Evolutionary conservation across 2,797 vertebrate species (phyloP).

Genomic region (Falco biarmicus): DNA sequence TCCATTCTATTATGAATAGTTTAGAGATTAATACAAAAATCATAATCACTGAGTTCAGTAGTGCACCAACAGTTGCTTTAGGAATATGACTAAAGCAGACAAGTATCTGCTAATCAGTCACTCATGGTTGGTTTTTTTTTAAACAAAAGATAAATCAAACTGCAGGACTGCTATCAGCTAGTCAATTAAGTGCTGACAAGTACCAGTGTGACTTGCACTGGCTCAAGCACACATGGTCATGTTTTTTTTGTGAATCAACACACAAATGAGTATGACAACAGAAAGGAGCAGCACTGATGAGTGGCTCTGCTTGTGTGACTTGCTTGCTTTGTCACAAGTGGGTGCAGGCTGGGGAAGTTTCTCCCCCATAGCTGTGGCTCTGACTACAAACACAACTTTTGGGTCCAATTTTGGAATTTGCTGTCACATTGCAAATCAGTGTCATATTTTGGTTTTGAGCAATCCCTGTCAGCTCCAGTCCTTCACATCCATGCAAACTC

Average conservation of each 20-base stretch:
- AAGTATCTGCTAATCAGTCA: neutral
- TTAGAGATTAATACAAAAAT: neutral
- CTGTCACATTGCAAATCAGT: neutral
- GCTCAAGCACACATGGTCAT: neutral
- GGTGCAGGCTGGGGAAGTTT: neutral
- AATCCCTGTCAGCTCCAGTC: neutral
- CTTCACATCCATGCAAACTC: neutral
- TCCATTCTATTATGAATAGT: neutral
- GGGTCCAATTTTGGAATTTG: neutral
- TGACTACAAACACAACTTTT: neutral
- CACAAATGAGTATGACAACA: neutral
- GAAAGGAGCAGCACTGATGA: neutral
- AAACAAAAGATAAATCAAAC: neutral
- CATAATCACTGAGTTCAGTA: neutral
- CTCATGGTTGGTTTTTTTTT: neutral
- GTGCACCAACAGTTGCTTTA: neutral
- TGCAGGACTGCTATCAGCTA: neutral
- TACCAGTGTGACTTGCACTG: neutral
- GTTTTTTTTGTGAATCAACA: neutral
- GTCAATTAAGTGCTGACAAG: neutral
- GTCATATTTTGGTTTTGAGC: neutral
- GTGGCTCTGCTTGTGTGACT: neutral
- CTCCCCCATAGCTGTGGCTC: no score
- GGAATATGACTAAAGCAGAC: neutral
- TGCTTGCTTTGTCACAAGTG: neutral